These are phyloP conservation scores for Cheirogaleus major DNA, from an alignment of 2,797 vertebrate species.

Conservation along the genomic window DNA sequence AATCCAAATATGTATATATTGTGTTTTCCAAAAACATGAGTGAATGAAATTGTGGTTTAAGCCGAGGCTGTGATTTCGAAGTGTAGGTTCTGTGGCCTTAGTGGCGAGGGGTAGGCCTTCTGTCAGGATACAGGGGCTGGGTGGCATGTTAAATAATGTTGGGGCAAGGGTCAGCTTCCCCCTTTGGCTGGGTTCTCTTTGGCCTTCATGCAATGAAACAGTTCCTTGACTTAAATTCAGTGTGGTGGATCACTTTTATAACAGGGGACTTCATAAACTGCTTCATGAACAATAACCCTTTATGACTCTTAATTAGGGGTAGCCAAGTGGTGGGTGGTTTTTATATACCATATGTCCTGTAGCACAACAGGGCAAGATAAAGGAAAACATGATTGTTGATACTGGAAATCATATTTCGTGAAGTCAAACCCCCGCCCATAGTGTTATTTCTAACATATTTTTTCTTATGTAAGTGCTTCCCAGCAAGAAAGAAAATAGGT, in stretches of 20 bases:
- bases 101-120: not conserved
- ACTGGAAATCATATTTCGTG: not conserved
- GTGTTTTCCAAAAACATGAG: not conserved
- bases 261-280: not conserved
- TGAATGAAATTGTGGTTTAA: not conserved
- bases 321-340: not conserved
- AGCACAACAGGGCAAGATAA: not conserved
- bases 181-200: not conserved
- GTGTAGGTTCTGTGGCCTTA: not conserved
- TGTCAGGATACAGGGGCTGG: too few species aligned
- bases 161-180: not conserved
- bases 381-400: not conserved
- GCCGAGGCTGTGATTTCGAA: not conserved
- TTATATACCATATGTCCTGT: constrained; percentile 21
- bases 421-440: not conserved
- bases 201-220: not conserved
- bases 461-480: constrained; percentile 38
- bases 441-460: constrained; percentile 26
- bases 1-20: not conserved
- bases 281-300: not conserved
- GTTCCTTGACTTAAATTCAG: constrained; percentile 18
- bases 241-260: constrained; percentile 46
- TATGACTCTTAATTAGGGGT: constrained; percentile 40
- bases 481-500: not conserved
- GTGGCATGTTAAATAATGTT: not conserved